phyloP scores from a whole-genome alignment of 2,113 vertebrate genomes.

The Speoplatyrhinus poulsoni region DNA sequence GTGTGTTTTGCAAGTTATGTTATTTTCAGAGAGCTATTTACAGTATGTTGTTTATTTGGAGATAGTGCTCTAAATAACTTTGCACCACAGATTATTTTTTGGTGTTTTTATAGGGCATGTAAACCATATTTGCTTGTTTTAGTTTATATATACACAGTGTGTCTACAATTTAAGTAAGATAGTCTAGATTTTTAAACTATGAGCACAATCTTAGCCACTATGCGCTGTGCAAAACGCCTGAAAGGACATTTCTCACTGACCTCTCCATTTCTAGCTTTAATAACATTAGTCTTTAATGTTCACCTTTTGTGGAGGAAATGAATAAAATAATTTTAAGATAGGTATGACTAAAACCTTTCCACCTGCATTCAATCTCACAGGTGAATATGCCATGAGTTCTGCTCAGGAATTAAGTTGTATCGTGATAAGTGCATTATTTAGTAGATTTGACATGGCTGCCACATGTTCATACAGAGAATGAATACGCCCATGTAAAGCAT shows the following conservation, averaged over 20 bases:
- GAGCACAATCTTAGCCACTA: background rate
- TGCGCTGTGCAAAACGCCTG: background rate
- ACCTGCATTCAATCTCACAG: slow-evolving; percentile 36
- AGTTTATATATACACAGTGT: slow-evolving; percentile 9
- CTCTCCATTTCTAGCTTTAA: background rate
- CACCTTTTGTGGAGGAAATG: background rate
- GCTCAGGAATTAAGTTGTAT: slow-evolving; percentile 65
- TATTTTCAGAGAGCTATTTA: slow-evolving; percentile 62
- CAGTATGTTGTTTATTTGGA: slow-evolving; percentile 49
- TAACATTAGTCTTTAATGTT: background rate
- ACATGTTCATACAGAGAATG: slow-evolving; percentile 60
- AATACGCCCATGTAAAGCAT: slow-evolving; percentile 67
- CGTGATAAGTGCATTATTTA: slow-evolving; percentile 75
- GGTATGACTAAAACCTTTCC: slow-evolving; percentile 30
- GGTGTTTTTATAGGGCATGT: slow-evolving; percentile 17
- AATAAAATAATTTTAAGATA: slow-evolving; percentile 27
- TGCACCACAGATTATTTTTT: slow-evolving; percentile 44
- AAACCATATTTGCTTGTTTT: slow-evolving; percentile 32
- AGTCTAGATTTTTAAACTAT: no score
- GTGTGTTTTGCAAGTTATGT: slow-evolving; percentile 50
- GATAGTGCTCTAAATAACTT: slow-evolving; percentile 47
- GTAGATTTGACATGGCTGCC: slow-evolving; percentile 72
- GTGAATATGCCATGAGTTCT: slow-evolving; percentile 34
- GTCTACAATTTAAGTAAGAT: background rate
- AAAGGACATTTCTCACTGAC: background rate